phyloP scores from a whole-genome alignment of 2,797 vertebrate species.

The Neopelma chrysocephalum region DNA sequence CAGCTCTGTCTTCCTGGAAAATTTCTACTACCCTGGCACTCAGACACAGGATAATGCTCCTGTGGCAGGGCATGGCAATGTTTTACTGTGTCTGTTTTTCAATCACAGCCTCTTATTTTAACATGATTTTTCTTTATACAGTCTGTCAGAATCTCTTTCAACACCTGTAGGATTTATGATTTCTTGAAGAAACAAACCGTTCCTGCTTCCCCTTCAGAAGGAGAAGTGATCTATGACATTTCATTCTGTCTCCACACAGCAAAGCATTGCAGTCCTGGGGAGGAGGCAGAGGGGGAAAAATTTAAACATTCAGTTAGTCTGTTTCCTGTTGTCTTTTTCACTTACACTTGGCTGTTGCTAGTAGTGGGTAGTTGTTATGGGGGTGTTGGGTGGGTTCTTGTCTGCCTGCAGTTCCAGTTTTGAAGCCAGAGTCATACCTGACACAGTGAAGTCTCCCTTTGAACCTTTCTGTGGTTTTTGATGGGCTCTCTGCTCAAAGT shows the following conservation, averaged over 20 bases:
- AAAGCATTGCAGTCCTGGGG: neutral
- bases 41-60: neutral
- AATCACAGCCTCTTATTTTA: neutral
- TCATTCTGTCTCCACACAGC: neutral
- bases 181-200: neutral
- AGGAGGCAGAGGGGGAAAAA: neutral
- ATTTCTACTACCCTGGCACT: neutral
- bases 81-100: neutral
- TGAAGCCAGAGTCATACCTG: neutral
- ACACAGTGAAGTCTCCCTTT: neutral
- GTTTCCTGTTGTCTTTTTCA: neutral
- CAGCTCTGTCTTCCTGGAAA: constrained; percentile 22
- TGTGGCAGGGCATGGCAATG: neutral
- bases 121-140: neutral
- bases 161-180: neutral
- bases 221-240: neutral
- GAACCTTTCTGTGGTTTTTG: neutral
- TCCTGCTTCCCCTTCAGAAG: neutral
- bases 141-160: neutral
- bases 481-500: neutral
- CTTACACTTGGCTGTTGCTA: neutral
- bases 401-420: neutral
- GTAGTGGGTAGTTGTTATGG: neutral
- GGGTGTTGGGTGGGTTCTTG: neutral
- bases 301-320: neutral